Base-by-base conservation (phyloP, 1,140 invertebrate species). In the Littorina saxatilis region DNA sequence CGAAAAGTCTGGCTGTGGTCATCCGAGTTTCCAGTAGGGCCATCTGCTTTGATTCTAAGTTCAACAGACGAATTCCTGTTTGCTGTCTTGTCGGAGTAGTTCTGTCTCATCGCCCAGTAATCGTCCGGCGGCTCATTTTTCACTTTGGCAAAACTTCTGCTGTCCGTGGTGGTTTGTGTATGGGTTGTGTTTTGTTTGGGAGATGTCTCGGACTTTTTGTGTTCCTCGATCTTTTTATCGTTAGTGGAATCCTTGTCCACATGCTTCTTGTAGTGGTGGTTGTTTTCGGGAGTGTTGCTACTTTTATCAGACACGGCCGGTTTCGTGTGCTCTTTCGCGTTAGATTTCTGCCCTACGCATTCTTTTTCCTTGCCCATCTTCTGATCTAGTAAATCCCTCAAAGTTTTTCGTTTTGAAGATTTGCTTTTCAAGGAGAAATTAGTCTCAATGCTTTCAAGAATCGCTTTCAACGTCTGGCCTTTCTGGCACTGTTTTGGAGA, bases 371-470 rank as follows among this genome's bases (percentile, higher is more conserved):
- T 27, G 29, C 20, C 27, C 17, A 52, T 15, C 27, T 73, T 73
- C 27, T 73, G 39, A 50, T 73, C 43, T 23, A 73, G 35, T 32
- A 73, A 50, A 52, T 73, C 70, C 50, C 70, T 23, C 39, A 73
- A 32, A 9, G 70, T 43, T 32, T 73, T 73, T 15, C 70, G 23
- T 23, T 73, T 73, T 1, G 70, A 50, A 32, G 39, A 2, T 50
- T 73, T 73, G 20, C 39, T 73, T 50, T 73, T 73, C 40, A 73
- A 32, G 20, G 7, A 13, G 5, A 52, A 27, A n/a, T 73, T 50
- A 15, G 70, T 39, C 37, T 73, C 70, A 9, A 73, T 73, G 27
- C 70, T 73, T 20, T 73, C 70, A 5, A 73, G 40, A 52, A 73
- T 73, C 13, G 70, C 40, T 50, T 73, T 73, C 70, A 73, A 29